Conservation (phyloP, 2,113 vertebrate genomes). For the Notarius quadriscutis region DNA sequence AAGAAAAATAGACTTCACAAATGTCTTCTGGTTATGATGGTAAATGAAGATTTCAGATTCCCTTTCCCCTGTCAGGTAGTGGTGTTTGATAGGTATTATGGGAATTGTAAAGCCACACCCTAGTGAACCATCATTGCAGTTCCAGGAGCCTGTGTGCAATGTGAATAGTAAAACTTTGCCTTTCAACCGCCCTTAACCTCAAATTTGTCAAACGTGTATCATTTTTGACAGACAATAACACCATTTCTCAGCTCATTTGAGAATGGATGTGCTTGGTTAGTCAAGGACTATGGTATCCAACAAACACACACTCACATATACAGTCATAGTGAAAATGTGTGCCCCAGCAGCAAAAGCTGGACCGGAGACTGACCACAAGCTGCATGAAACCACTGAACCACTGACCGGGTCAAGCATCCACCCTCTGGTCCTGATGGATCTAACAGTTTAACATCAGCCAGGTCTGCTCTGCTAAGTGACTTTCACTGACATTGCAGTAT, state of each 20-base stretch:
- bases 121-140: constrained; percentile 37
- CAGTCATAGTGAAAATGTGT: constrained; percentile 41
- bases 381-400: constrained; percentile 56
- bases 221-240: constrained; percentile 56
- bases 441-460: constrained; percentile 39
- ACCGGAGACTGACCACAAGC: constrained; percentile 52
- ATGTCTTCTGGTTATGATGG: neutral
- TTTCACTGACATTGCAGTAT: constrained; percentile 26
- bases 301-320: constrained; percentile 41
- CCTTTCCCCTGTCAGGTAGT: constrained; percentile 8
- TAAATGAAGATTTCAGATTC: constrained; percentile 9
- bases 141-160: constrained; percentile 45
- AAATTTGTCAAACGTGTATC: constrained; percentile 53
- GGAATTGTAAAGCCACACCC: constrained; percentile 28
- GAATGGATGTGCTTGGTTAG: constrained; percentile 55
- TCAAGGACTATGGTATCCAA: constrained; percentile 44
- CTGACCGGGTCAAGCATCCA: constrained; percentile 54
- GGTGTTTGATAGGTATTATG: constrained; percentile 23
- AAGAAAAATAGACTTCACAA: neutral
- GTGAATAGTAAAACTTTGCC: constrained; percentile 24
- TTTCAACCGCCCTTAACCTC: constrained; percentile 50
- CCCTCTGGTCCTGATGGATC: constrained; percentile 43
- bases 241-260: constrained; percentile 54
- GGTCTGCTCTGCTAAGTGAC: constrained; percentile 24
- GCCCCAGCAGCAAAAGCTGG: constrained; percentile 51